Evolutionary conservation across 2,888 invertebrate genomes (phyloP).

Genomic region (Callosobruchus maculatus): DNA sequence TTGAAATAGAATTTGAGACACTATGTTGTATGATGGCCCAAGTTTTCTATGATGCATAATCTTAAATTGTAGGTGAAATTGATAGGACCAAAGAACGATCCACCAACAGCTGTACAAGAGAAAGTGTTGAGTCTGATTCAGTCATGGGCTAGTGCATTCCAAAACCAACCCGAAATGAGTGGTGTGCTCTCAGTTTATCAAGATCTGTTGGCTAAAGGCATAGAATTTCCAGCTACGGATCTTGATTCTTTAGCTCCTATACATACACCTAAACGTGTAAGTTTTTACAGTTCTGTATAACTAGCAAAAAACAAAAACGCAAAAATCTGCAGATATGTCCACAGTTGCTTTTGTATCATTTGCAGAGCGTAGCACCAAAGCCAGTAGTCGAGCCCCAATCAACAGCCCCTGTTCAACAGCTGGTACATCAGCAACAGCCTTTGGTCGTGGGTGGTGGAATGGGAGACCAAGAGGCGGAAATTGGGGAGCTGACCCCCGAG

Average conservation of each 20-base stretch:
- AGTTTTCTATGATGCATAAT: no score
- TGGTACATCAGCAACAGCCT: conserved; percentile 17
- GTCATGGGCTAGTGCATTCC: conserved; percentile 98
- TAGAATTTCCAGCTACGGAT: conserved; percentile 96
- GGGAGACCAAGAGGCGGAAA: conserved; percentile 25
- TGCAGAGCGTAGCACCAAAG: conserved; percentile 10
- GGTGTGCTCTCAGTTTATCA: conserved; percentile 94
- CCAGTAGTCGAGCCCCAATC: conserved; percentile 5
- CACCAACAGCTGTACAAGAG: conserved; percentile 94
- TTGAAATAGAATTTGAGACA: no score
- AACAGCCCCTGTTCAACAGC: not conserved
- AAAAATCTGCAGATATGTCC: no score
- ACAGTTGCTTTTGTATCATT: conserved; percentile 1
- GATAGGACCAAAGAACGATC: conserved; percentile 97
- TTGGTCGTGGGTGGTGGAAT: conserved; percentile 23
- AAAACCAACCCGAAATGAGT: conserved; percentile 81
- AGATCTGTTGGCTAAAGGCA: conserved; percentile 90
- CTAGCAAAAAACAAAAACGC: no score
- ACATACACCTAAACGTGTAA: conserved; percentile 85
- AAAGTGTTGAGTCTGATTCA: conserved; percentile 93
- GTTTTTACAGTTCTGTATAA: conserved; percentile 30
- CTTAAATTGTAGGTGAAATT: conserved; percentile 62
- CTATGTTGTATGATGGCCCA: no score
- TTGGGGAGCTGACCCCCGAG: conserved; percentile 61
- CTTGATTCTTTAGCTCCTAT: conserved; percentile 91